Evolutionary conservation across 2,797 vertebrate genomes (phyloP).

Genomic region (Diglossa cyanea): DNA sequence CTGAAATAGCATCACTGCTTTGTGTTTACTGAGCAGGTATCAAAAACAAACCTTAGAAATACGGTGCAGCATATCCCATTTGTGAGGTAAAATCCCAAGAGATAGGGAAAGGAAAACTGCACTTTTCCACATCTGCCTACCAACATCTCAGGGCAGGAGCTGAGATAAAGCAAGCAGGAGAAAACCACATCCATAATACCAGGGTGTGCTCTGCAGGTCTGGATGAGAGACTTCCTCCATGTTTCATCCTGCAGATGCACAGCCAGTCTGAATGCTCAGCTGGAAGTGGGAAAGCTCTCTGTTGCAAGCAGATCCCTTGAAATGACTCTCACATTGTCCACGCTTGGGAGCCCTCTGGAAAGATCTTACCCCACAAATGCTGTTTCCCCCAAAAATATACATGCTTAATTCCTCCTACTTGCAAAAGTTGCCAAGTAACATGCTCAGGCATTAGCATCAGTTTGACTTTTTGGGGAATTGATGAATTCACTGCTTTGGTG

Average conservation of each 20-base stretch:
- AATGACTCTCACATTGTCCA: background rate
- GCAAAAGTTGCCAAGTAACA: background rate
- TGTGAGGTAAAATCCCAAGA: background rate
- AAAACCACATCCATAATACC: background rate
- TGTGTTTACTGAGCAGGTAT: background rate
- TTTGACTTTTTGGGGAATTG: background rate
- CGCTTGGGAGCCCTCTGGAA: background rate
- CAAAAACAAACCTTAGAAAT: background rate
- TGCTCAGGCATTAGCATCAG: background rate
- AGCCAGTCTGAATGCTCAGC: background rate
- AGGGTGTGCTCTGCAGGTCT: background rate
- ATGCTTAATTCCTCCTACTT: background rate
- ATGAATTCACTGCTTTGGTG: background rate
- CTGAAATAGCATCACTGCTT: background rate
- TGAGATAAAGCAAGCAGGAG: background rate
- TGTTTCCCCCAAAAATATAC: background rate
- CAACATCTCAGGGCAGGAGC: background rate
- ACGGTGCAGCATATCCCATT: accelerated
- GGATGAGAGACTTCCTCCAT: accelerated
- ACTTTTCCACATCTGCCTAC: background rate
- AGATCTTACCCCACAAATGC: background rate
- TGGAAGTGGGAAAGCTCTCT: background rate
- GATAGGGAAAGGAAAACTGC: background rate
- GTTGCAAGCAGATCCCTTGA: background rate
- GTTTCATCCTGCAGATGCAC: background rate